Base-by-base conservation (phyloP, 2,113 vertebrate genomes). In the Zapornia atra region DNA sequence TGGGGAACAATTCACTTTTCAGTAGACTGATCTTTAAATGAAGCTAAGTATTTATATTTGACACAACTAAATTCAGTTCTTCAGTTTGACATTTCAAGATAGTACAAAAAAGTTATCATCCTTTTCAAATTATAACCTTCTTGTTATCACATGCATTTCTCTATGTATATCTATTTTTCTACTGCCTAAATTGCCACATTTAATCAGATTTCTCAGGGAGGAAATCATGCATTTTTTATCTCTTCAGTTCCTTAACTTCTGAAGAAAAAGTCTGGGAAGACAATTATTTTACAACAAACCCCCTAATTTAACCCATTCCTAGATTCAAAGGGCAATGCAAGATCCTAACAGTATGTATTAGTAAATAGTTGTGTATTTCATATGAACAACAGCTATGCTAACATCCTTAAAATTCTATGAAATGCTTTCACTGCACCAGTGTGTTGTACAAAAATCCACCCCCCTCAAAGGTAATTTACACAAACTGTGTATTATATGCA, bases 11-110 rank as follows among this genome's bases (percentile, higher is more conserved):
- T 71, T 94, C 18, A 48, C 48, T 82, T 84, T 81, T 76, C 40
- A 57, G 82, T 15, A 87, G 46, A 63, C 33, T 71, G 64, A 81
- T 94, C 56, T 94, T 83, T 80, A 86, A 71, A 73, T 71, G 33
- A 86, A 28, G 28, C 64, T 50, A 93, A 88, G 76, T 88, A 83
- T 81, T 93, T 81, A 66, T 78, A 81, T 77, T 75, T 84, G 77
- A 92, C 64, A 60, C 75, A 86, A 92, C 33, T 77, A 54, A 88
- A 94, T 81, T 75, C 80, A 71, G 80, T 56, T 21, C 60, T 88
- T 82, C 71, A 68, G 29, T 87, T 19, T 57, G 90, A 61, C 25
- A 17, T 81, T 92, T 90, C 13, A n/a, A n/a, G 34, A 28, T 48
- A 64, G 38, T 24, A 88, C 15, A 16, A 81, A 88, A 89, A 83